phyloP scores from a whole-genome alignment of 2,113 vertebrate species.

The Hippocampus barbouri region DNA sequence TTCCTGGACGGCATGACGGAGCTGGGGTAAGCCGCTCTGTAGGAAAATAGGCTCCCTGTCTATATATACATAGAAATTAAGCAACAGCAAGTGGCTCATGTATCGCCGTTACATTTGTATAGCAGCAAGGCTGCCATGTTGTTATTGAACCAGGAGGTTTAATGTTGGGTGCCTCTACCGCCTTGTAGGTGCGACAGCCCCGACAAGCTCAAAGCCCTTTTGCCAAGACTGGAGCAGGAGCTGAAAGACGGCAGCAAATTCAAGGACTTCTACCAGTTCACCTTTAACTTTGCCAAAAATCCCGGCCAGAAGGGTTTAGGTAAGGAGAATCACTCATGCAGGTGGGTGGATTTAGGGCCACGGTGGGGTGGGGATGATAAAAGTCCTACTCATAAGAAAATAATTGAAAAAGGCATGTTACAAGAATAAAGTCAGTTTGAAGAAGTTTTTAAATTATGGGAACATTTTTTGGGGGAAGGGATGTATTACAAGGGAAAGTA shows the following conservation, averaged over 20 bases:
- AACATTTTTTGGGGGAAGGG: background rate
- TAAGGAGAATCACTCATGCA: slow-evolving; percentile 56
- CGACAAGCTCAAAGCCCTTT: slow-evolving; percentile 85
- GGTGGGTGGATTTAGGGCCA: too few relatives aligned
- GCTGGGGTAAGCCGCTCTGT: slow-evolving; percentile 79
- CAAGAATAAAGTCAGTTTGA: background rate
- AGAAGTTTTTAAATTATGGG: background rate
- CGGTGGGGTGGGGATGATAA: too few relatives aligned
- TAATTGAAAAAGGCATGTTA: background rate
- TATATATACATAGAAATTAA: slow-evolving; percentile 25
- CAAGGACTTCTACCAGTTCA: slow-evolving; percentile 97
- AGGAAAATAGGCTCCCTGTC: slow-evolving; percentile 39
- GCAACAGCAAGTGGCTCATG: slow-evolving; percentile 10
- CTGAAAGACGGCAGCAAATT: slow-evolving; percentile 88
- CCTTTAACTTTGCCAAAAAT: slow-evolving; percentile 95
- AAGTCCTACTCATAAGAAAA: too few relatives aligned
- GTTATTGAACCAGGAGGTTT: background rate
- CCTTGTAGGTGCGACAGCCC: slow-evolving; percentile 85
- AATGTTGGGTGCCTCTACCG: slow-evolving; percentile 2
- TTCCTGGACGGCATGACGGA: slow-evolving; percentile 95
- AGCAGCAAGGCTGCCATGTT: background rate
- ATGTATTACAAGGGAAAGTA: too few relatives aligned
- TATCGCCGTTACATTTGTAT: background rate
- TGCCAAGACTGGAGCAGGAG: slow-evolving; percentile 90
- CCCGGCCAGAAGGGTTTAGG: slow-evolving; percentile 94